These are phyloP conservation scores for Petromus typicus DNA, from an alignment of 2,113 vertebrate genomes.

Conservation along the genomic window DNA sequence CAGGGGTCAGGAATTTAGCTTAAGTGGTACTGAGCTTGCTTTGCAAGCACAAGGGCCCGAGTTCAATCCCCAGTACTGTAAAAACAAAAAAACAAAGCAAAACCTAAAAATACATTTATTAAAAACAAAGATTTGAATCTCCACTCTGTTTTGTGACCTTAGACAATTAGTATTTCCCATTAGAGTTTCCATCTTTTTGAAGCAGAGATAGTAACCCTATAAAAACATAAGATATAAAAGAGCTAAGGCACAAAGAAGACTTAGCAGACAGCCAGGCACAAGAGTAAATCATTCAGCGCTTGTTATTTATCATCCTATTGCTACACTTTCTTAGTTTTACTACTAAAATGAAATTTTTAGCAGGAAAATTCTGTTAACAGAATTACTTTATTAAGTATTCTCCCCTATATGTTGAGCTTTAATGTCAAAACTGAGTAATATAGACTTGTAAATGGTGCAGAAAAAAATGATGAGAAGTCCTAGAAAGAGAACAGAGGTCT, in stretches of 20 bases:
- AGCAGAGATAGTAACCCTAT: neutral
- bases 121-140: neutral
- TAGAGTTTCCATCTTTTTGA: neutral
- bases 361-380: neutral
- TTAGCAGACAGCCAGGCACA: neutral
- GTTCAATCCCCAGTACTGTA: no score
- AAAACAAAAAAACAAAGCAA: no score
- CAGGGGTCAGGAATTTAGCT: neutral
- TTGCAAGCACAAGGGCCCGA: no score
- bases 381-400: neutral
- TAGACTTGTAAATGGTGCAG: neutral
- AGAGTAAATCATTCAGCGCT: neutral
- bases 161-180: neutral
- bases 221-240: neutral
- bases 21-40: no score
- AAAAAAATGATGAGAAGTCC: neutral
- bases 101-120: no score
- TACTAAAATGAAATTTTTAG: neutral
- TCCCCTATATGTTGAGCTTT: neutral
- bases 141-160: neutral
- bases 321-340: neutral
- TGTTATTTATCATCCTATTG: neutral
- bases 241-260: neutral
- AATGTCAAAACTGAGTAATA: neutral
- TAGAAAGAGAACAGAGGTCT: neutral